phyloP scores from a whole-genome alignment of 2,888 invertebrate genomes.

The Drosophila cognata region DNA sequence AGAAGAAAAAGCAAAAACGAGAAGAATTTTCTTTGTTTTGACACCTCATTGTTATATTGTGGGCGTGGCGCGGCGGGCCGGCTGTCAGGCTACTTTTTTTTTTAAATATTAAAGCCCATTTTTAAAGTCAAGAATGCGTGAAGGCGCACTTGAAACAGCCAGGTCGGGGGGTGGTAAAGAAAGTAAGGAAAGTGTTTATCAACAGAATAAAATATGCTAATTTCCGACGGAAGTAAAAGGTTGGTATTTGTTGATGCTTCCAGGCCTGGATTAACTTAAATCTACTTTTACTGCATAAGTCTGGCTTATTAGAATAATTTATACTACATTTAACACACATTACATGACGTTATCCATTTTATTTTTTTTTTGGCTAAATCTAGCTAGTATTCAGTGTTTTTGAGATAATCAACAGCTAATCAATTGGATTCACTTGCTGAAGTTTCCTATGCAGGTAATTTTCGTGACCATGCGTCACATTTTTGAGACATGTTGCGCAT shows the following conservation, averaged over 20 bases:
- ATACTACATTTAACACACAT: background rate
- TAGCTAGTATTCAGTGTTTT: background rate
- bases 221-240: background rate
- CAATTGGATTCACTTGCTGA: background rate
- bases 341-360: background rate
- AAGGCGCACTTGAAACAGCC: conserved; percentile 1
- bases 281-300: background rate
- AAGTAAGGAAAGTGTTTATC: background rate
- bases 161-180: background rate
- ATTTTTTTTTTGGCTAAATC: background rate
- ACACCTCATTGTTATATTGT: conserved; percentile 66
- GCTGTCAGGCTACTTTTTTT: conserved; percentile 19
- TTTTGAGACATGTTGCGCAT: background rate
- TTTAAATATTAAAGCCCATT: conserved; percentile 45
- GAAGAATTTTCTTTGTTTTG: conserved; percentile 76
- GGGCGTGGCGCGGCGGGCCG: conserved; percentile 11
- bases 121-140: conserved; percentile 20
- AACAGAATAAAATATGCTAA: conserved; percentile 15
- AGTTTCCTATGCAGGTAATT: background rate
- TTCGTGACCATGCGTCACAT: background rate
- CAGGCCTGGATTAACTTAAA: background rate
- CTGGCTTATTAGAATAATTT: background rate
- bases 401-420: background rate
- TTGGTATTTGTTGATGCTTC: background rate
- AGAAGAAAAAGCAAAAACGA: conserved; percentile 26